Evolutionary conservation across 2,113 vertebrate species (phyloP), one percentile per base, ranked within the genome.

Genomic region (Struthio camelus): DNA sequence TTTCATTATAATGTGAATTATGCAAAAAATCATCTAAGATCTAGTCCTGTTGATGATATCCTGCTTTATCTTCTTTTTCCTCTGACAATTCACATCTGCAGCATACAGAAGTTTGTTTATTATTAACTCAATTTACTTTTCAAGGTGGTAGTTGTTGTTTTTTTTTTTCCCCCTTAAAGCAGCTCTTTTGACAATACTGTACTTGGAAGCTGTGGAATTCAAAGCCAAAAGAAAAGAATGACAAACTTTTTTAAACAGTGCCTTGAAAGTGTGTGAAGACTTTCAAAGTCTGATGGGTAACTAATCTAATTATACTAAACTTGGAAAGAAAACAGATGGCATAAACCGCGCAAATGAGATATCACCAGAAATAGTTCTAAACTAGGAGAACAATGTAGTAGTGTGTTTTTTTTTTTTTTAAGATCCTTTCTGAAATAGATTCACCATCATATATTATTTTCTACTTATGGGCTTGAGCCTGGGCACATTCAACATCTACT

Each of bases 1-100:
- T 93, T 89, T 67, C 94, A 97, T 97, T 98, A 92, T 94, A 96
- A 98, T 98, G 98, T 96, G 98, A 98, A 98, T 97, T 82, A 14
- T 44, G 93, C 85, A 91, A 86, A 98, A 97, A 96, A 93, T 95
- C 80, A 94, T 80, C 94, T 96, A 97, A 97, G 92, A 97, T 95
- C 95, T 94, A 94, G 95, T 94, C 90, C 94, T 97, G 97, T 89
- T 96, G 96, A 97, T 96, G 97, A 96, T 94, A 95, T 80, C 93
- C 65, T n/a, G 96, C 97, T 97, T 98, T 97, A 97, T 97, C 97
- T 97, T 91, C 80, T 80, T 75, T 90, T 46, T 92, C 95, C 85
- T 95, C 95, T 96, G 93, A 97, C 94, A 97, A 89, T 94, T 93
- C 93, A 34, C 94, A 97, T 96, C 94, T 96, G 96, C 82, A 93